Evolutionary conservation across 2,888 invertebrate genomes (phyloP), one percentile per base, ranked within the genome.

Genomic region (Lasiommata megera): DNA sequence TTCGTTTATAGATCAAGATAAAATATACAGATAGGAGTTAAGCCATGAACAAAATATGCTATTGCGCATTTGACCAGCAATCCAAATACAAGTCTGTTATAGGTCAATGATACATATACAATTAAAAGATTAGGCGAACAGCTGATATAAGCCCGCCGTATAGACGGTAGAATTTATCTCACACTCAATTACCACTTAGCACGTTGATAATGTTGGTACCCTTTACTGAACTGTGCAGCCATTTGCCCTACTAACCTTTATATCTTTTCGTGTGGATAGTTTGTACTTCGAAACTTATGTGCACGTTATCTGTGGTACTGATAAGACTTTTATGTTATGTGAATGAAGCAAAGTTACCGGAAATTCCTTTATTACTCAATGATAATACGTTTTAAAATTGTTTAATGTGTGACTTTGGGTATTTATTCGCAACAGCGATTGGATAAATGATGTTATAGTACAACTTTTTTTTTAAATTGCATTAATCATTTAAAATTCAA

Each of bases 171-270:
- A 58, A 52, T 47, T 75, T 80, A 78, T 79, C 75, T 68, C 63
- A 67, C 46, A 53, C 47, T 17, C 50, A 56, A 59, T 53, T 54
- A 51, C 62, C 61, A 54, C 51, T 62, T 54, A 28, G 50, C 54
- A 23, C 28, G 36, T 12, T 53, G 52, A 48, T 23, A 53, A 56
- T 61, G 29, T 62, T 57, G 47, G 8, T 41, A 52, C 57, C 63
- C 56, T 47, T 58, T 60, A 43, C 31, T 58, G 51, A 54, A 56
- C 54, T 51, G 37, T 71, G 69, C 63, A 69, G 69, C 63, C 63
- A 65, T 70, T 65, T 80, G 76, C 66, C 77, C 82, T 74, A 81
- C 74, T 86, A 74, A 82, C 84, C 83, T 77, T 72, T 72, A 74
- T 80, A 77, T 77, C 74, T 46, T 58, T 60, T 56, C 58, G 54